These are phyloP conservation scores for Thamnophis sirtalis DNA, from an alignment of 2,113 vertebrate genomes.

Conservation along the genomic window DNA sequence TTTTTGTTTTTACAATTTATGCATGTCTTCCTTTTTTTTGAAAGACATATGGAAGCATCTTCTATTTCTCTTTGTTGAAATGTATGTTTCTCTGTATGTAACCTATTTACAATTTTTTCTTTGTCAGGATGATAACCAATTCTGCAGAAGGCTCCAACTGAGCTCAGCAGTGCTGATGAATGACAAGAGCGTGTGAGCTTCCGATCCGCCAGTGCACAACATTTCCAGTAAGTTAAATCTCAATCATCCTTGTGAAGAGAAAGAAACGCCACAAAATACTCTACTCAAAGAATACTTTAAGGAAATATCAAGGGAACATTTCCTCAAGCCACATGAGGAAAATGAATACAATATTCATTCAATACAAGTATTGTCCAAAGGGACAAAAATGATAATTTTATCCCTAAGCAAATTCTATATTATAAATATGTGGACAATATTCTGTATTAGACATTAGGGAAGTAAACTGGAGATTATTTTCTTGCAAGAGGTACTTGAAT, in stretches of 20 bases:
- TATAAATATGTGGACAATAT: not conserved
- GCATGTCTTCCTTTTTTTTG: constrained; percentile 19
- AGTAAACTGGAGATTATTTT: not conserved
- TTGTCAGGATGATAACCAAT: constrained; percentile 11
- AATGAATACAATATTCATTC: constrained; percentile 36
- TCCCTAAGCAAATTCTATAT: not conserved
- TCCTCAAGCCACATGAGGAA: constrained; percentile 20
- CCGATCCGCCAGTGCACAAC: constrained; percentile 45
- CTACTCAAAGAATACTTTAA: constrained; percentile 25
- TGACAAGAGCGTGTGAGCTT: constrained; percentile 41
- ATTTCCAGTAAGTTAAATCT: constrained; percentile 43
- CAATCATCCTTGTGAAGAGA: constrained; percentile 25
- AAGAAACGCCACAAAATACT: constrained; percentile 14
- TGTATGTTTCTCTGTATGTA: not conserved
- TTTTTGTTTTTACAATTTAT: not conserved
- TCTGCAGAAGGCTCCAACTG: not conserved
- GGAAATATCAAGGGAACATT: constrained; percentile 27
- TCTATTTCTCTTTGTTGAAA: not conserved
- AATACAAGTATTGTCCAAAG: constrained; percentile 23
- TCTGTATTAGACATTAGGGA: not conserved
- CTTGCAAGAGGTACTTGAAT: not conserved
- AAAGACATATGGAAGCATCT: not conserved
- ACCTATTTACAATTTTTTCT: not conserved
- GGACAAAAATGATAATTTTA: constrained; percentile 39
- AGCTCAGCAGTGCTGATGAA: constrained; percentile 20